These are phyloP conservation scores for Clinocottus analis DNA, from an alignment of 2,113 vertebrate genomes.

Conservation along the genomic window DNA sequence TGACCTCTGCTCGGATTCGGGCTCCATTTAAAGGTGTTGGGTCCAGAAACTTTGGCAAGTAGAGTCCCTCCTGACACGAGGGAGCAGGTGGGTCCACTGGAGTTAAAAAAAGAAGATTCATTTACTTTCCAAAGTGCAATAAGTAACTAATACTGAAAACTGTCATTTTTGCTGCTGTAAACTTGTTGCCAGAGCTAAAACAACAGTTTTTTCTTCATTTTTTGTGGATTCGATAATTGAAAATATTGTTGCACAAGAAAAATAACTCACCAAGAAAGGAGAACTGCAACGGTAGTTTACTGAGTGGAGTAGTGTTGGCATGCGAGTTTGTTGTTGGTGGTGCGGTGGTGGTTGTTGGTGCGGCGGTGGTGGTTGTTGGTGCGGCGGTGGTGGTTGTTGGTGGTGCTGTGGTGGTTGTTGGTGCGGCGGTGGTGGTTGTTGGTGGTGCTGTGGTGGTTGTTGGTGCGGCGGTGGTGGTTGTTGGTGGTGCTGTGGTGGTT, in stretches of 20 bases:
- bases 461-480: not conserved
- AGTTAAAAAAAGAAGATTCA: not conserved
- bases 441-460: not conserved
- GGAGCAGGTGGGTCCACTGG: slow-evolving; percentile 69
- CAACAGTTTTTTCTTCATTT: not conserved
- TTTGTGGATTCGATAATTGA: not conserved
- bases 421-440: not conserved
- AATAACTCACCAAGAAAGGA: slow-evolving; percentile 64
- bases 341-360: not conserved
- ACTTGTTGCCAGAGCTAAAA: not conserved
- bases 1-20: slow-evolving; percentile 46
- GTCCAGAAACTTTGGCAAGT: slow-evolving; percentile 59
- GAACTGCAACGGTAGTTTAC: slow-evolving; percentile 77
- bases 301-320: slow-evolving; percentile 46
- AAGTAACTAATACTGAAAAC: not conserved
- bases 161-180: not conserved
- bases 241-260: not conserved
- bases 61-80: slow-evolving; percentile 71
- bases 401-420: not conserved
- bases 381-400: not conserved
- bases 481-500: too few species aligned
- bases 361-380: accelerated
- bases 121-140: not conserved
- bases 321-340: not conserved
- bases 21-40: slow-evolving; percentile 72